Conservation (phyloP, 2,888 invertebrate genomes). For the Listrodromus nycthemerus region DNA sequence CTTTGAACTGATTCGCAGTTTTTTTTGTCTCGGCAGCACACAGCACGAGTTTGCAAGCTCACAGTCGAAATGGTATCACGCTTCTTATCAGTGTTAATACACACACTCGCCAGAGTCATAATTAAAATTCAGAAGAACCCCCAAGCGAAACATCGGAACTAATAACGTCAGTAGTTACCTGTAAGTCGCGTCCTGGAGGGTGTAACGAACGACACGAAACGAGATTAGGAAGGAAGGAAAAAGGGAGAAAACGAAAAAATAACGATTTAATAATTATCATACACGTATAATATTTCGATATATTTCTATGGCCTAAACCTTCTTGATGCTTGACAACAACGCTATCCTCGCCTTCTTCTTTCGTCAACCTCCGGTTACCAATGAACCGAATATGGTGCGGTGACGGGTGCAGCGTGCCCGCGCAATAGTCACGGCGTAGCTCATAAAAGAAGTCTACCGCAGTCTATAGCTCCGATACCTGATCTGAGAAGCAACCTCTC, state of each 20-base stretch:
- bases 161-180: constrained; percentile 28
- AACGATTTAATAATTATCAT: constrained; percentile 71
- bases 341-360: constrained; percentile 83
- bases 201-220: constrained; percentile 31
- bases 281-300: constrained; percentile 74
- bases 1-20: constrained; percentile 1
- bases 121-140: constrained; percentile 63
- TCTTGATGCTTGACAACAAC: constrained; percentile 83
- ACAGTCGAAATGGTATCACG: constrained; percentile 80
- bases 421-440: constrained; percentile 95
- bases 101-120: constrained; percentile 76
- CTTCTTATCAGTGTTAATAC: constrained; percentile 83
- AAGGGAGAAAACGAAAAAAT: constrained; percentile 48
- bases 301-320: constrained; percentile 83
- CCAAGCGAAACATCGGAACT: constrained; percentile 39
- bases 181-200: constrained; percentile 36
- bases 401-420: constrained; percentile 86
- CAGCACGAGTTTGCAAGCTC: constrained; percentile 61
- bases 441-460: constrained; percentile 93
- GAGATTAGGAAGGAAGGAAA: constrained; percentile 32
- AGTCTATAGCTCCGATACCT: constrained; percentile 94
- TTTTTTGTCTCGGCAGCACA: constrained; percentile 4
- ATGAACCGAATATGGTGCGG: constrained; percentile 80
- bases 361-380: constrained; percentile 80
- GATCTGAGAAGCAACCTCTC: constrained; percentile 91